phyloP scores from a whole-genome alignment of 2,797 vertebrate genomes.

The Cryptoprocta ferox region DNA sequence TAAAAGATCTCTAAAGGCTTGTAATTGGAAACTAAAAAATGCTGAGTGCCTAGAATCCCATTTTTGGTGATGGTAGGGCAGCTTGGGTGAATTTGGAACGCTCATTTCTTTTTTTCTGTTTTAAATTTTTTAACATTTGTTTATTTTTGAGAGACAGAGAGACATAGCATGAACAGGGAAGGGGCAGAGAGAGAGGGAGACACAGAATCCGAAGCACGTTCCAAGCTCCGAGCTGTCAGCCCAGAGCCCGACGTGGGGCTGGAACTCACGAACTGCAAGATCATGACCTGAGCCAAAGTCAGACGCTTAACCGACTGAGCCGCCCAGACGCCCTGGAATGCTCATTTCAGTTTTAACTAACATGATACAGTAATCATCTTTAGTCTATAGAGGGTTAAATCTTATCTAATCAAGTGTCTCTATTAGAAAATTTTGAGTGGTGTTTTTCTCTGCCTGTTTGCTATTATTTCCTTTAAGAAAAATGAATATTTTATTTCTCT shows the following conservation, averaged over 20 bases:
- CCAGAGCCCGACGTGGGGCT: too few species aligned
- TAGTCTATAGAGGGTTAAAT: constrained; percentile 12
- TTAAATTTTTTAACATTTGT: too few species aligned
- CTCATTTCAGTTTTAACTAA: constrained; percentile 39
- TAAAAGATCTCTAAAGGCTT: constrained; percentile 48
- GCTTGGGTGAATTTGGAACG: constrained; percentile 29
- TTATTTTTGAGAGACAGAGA: too few species aligned
- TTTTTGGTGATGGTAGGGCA: background rate
- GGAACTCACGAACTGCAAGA: too few species aligned
- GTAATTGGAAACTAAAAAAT: constrained; percentile 47
- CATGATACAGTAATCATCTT: background rate
- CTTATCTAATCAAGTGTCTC: background rate
- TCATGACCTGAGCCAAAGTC: too few species aligned
- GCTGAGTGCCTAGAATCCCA: background rate
- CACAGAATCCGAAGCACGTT: too few species aligned
- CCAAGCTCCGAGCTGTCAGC: too few species aligned
- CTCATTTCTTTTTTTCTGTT: background rate
- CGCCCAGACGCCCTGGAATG: background rate
- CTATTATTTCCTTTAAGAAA: background rate
- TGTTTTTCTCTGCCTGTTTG: constrained; percentile 12
- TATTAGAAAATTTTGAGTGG: background rate
- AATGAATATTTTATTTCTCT: background rate
- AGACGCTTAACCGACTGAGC: too few species aligned
- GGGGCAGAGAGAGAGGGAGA: too few species aligned
- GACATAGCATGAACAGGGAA: too few species aligned